Percentiles rank a stretch among this genome's conserved stretches.
These are phyloP conservation scores for Anthophora plumipes DNA, from an alignment of 2,888 invertebrate species.

Conservation along the genomic window DNA sequence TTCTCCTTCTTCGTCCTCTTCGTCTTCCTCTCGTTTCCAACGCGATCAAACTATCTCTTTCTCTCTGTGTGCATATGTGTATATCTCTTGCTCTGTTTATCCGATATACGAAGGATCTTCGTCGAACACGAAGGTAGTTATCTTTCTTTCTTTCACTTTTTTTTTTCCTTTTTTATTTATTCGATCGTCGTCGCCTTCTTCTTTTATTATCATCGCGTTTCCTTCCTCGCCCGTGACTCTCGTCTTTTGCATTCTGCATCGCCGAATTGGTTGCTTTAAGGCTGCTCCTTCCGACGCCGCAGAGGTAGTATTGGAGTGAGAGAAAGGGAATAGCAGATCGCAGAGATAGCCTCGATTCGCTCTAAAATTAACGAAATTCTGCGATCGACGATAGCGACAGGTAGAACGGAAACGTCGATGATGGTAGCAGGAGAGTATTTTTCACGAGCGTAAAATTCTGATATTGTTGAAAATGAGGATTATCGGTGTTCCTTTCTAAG, in stretches of 20 bases:
- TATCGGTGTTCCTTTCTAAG: no score
- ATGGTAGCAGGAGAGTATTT: not conserved
- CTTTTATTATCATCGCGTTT: constrained; percentile 40
- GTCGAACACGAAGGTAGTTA: not conserved
- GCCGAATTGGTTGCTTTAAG: constrained; percentile 65
- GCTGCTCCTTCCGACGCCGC: constrained; percentile 38
- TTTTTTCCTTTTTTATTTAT: constrained; percentile 22
- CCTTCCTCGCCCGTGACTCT: constrained; percentile 21
- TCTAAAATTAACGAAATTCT: constrained; percentile 56
- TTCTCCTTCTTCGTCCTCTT: constrained; percentile 37
- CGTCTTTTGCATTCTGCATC: constrained; percentile 66
- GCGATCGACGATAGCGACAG: constrained; percentile 1
- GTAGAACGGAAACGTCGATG: constrained; percentile 11
- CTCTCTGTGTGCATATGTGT: not conserved
- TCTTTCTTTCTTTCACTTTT: constrained; percentile 2
- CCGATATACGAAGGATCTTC: constrained; percentile 28
- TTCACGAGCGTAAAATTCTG: not conserved
- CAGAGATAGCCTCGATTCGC: constrained; percentile 28
- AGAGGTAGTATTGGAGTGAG: not conserved
- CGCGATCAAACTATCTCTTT: not conserved
- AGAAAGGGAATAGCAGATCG: not conserved
- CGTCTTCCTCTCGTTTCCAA: constrained; percentile 26
- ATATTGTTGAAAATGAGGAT: no score
- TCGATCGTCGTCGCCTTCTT: constrained; percentile 45
- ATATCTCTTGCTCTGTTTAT: constrained; percentile 10